phyloP scores from a whole-genome alignment of 2,797 vertebrate genomes.

The Coluber constrictor region DNA sequence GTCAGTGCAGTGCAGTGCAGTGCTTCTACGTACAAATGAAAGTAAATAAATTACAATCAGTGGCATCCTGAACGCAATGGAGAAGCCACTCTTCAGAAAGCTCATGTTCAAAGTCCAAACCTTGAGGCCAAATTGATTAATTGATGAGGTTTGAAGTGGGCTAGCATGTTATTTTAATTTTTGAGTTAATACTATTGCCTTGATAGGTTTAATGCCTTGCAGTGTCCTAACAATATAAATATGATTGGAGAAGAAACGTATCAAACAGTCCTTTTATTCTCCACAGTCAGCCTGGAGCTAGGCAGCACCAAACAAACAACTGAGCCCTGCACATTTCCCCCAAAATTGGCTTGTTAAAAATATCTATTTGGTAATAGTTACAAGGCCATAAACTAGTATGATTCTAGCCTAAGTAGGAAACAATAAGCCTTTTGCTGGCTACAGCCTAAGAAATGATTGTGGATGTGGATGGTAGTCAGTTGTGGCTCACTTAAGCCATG shows the following conservation, averaged over 20 bases:
- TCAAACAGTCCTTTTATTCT: neutral
- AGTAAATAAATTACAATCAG: neutral
- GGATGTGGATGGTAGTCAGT: neutral
- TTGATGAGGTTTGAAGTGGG: neutral
- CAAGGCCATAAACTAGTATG: neutral
- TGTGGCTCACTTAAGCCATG: neutral
- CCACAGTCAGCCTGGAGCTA: neutral
- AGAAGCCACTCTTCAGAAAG: neutral
- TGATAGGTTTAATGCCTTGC: neutral
- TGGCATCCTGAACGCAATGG: neutral
- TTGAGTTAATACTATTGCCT: neutral
- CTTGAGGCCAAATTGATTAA: neutral
- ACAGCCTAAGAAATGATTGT: neutral
- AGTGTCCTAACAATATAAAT: neutral
- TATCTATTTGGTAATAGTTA: neutral
- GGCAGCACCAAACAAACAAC: neutral
- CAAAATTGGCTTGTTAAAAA: neutral
- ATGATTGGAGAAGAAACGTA: neutral
- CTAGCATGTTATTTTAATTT: neutral
- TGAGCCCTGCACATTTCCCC: neutral
- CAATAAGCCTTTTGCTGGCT: neutral
- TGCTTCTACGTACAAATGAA: neutral
- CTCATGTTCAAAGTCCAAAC: neutral
- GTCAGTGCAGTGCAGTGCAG: neutral
- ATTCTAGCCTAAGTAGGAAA: neutral